Conservation (phyloP, 1,140 invertebrate genomes). For the Antheraea mylitta region DNA sequence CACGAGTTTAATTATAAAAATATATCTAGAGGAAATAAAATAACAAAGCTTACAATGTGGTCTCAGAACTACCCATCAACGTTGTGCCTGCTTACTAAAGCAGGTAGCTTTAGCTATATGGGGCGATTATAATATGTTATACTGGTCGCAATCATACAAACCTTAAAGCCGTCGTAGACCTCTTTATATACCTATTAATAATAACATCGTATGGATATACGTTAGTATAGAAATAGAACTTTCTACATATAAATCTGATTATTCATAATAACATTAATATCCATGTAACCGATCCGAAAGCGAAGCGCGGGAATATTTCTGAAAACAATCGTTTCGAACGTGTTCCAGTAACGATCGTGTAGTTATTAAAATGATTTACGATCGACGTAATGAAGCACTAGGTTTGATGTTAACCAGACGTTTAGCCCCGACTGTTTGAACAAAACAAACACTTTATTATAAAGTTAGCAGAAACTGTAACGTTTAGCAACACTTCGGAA, state of each 20-base stretch:
- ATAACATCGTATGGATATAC: too few species aligned
- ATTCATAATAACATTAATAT: background rate
- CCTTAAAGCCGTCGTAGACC: too few species aligned
- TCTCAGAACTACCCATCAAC: too few species aligned
- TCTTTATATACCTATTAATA: too few species aligned
- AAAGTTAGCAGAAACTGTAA: constrained; percentile 7
- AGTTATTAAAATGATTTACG: constrained; percentile 12
- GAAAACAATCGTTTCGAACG: constrained; percentile 8
- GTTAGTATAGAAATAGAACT: background rate
- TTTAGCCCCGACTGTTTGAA: background rate
- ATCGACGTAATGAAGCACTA: background rate
- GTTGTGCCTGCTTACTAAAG: too few species aligned
- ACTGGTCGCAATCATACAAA: too few species aligned
- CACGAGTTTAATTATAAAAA: too few species aligned
- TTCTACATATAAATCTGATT: background rate
- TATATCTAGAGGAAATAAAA: too few species aligned
- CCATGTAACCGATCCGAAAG: background rate
- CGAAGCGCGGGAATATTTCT: background rate
- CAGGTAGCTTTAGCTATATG: too few species aligned
- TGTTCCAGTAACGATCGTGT: background rate
- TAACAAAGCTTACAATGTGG: too few species aligned
- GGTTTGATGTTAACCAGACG: constrained; percentile 20
- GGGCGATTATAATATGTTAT: too few species aligned
- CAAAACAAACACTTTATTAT: constrained; percentile 22
- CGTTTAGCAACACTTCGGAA: background rate